Conservation (phyloP, 2,888 invertebrate species). For the Encarsia formosa region DNA sequence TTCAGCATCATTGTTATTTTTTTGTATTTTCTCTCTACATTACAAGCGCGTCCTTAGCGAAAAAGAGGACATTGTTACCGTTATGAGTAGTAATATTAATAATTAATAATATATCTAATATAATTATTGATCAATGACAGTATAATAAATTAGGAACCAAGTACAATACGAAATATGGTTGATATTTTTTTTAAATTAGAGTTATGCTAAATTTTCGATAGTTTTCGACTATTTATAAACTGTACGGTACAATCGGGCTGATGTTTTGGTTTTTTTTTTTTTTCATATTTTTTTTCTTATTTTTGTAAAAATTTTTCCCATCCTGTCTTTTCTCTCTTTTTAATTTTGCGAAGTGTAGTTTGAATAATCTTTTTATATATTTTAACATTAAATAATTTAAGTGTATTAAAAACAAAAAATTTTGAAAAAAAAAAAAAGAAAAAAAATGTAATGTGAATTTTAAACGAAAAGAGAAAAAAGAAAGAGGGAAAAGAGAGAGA, state of each 20-base stretch:
- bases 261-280: slow-evolving; percentile 22
- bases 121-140: slow-evolving; percentile 37
- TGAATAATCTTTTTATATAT: too few relatives aligned
- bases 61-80: slow-evolving; percentile 33
- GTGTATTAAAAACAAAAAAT: too few relatives aligned
- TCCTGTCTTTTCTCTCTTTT: slow-evolving; percentile 21
- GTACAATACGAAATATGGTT: slow-evolving; percentile 47
- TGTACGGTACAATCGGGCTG: slow-evolving; percentile 32
- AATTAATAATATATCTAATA: slow-evolving; percentile 35
- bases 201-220: slow-evolving; percentile 35
- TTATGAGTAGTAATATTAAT: slow-evolving; percentile 35
- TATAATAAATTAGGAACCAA: slow-evolving; percentile 50
- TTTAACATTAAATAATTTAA: too few relatives aligned
- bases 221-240: slow-evolving; percentile 40
- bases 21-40: slow-evolving; percentile 23
- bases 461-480: not conserved
- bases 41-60: slow-evolving; percentile 35
- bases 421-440: slow-evolving; percentile 4
- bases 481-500: slow-evolving; percentile 3
- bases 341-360: too few relatives aligned
- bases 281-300: slow-evolving; percentile 18
- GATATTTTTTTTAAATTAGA: slow-evolving; percentile 39
- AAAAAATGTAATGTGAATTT: not conserved
- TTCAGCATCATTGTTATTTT: slow-evolving; percentile 23
- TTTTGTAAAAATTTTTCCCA: slow-evolving; percentile 14